Conservation (phyloP, 1,140 invertebrate species). For the Thaumetopoea pityocampa region DNA sequence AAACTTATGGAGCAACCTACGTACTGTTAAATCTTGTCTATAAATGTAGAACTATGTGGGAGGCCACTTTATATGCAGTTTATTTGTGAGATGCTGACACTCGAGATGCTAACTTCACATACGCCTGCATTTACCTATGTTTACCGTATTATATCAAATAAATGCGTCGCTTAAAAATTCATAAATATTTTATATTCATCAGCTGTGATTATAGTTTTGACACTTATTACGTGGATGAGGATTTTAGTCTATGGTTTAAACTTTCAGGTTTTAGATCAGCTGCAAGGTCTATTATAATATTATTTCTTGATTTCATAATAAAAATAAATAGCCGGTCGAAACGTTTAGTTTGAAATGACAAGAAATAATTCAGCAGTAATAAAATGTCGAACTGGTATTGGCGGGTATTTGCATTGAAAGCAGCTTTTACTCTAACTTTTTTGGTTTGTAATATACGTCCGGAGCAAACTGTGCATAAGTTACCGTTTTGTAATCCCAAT, state of each 20-base stretch:
- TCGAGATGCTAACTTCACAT: too few species aligned
- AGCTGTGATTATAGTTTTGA: too few species aligned
- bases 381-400: constrained; percentile 69
- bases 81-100: too few species aligned
- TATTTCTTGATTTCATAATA: constrained; percentile 46
- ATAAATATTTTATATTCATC: too few species aligned
- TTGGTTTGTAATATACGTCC: constrained; percentile 52
- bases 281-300: constrained; percentile 12
- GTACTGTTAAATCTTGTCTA: too few species aligned
- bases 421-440: constrained; percentile 52
- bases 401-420: constrained; percentile 52
- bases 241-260: constrained; percentile 5
- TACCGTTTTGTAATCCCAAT: constrained; percentile 62
- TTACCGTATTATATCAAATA: too few species aligned
- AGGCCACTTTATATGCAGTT: too few species aligned
- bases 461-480: constrained; percentile 53
- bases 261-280: constrained; percentile 10
- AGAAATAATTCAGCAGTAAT: constrained; percentile 52
- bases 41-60: too few species aligned
- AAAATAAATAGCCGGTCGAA: constrained; percentile 30
- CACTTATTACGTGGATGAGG: constrained; percentile 20
- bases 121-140: too few species aligned
- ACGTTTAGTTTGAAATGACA: constrained; percentile 57
- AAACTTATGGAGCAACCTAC: too few species aligned
- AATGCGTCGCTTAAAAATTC: too few species aligned